Percentiles rank a stretch among this genome's conserved stretches.
Evolutionary conservation across 2,888 invertebrate species (phyloP).

Genomic region (Machimus rusticus): DNA sequence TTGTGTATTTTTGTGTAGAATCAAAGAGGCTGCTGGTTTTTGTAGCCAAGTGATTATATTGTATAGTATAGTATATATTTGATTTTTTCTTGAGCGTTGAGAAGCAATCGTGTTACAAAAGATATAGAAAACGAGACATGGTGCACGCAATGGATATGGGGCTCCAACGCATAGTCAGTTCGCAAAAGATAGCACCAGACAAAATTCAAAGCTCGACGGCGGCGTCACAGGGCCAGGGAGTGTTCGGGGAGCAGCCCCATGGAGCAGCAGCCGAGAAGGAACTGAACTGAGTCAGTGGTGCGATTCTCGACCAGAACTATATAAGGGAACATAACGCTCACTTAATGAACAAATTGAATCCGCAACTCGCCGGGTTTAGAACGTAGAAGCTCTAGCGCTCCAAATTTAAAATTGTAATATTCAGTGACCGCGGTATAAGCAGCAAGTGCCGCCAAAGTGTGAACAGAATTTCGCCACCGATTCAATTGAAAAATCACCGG

Average conservation of each 20-base stretch:
- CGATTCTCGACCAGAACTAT: slow-evolving; percentile 42
- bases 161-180: slow-evolving; percentile 40
- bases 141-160: slow-evolving; percentile 17
- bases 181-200: background rate
- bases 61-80: background rate
- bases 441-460: background rate
- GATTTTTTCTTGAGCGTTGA: background rate
- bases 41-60: background rate
- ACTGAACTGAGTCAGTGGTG: background rate
- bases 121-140: background rate
- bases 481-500: background rate
- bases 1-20: background rate
- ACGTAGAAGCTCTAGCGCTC: background rate
- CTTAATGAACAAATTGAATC: slow-evolving; percentile 46
- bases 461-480: background rate
- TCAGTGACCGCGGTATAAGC: background rate
- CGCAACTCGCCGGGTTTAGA: slow-evolving; percentile 36
- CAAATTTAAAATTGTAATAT: background rate
- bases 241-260: background rate
- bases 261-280: background rate
- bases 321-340: slow-evolving; percentile 42
- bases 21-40: background rate
- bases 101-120: background rate
- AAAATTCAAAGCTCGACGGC: background rate
- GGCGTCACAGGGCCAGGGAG: background rate